Evolutionary conservation across 2,113 vertebrate species (phyloP).

Genomic region (Melanerpes aurifrons): DNA sequence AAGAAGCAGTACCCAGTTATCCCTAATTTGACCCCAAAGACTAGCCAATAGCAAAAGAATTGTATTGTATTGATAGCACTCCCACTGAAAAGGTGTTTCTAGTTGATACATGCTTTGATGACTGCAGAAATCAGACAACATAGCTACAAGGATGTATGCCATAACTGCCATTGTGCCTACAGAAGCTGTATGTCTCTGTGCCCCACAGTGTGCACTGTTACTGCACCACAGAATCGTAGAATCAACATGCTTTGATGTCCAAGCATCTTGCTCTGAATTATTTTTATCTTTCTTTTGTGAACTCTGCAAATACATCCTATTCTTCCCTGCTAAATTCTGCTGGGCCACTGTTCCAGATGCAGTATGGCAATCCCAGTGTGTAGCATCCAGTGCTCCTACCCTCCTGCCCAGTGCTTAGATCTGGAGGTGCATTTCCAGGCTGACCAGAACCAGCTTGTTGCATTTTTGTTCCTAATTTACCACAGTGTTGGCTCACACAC

Average conservation of each 20-base stretch:
- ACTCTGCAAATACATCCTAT: neutral
- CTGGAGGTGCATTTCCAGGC: neutral
- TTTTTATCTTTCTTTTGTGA: neutral
- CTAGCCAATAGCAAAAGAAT: slow-evolving; percentile 21
- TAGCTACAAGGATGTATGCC: neutral
- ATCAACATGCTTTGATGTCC: neutral
- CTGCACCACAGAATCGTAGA: neutral
- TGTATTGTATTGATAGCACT: slow-evolving; percentile 3
- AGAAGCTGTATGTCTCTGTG: neutral
- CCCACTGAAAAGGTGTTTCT: slow-evolving; percentile 21
- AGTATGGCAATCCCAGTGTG: neutral
- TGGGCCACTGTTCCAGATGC: neutral
- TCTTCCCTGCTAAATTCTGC: neutral
- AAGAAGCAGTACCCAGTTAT: slow-evolving; percentile 1
- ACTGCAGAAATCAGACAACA: neutral
- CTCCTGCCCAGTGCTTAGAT: neutral
- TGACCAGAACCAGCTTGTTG: neutral
- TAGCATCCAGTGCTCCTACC: neutral
- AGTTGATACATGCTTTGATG: slow-evolving; percentile 7
- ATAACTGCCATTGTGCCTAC: neutral
- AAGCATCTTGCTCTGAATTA: neutral
- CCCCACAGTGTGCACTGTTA: neutral
- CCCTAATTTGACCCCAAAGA: neutral
- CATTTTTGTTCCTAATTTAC: neutral
- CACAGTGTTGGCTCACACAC: neutral